These are phyloP conservation scores for Agrochola lychnidis DNA, from an alignment of 2,888 invertebrate species.

Conservation along the genomic window DNA sequence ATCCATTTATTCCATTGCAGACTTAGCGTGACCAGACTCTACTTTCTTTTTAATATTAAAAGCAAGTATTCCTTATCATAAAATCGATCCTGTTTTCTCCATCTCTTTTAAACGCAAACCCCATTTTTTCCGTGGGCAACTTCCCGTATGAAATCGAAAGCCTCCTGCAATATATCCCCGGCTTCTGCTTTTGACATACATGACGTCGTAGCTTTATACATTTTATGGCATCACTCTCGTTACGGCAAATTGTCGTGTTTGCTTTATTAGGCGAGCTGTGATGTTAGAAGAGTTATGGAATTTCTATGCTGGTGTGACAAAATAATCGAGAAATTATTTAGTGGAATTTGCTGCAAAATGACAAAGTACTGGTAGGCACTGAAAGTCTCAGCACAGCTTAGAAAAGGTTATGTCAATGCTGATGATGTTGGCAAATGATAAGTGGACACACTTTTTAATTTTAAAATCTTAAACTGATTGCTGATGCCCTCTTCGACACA, in stretches of 20 bases:
- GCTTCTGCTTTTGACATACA: slow-evolving; percentile 58
- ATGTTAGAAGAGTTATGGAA: slow-evolving; percentile 10
- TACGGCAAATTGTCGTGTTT: slow-evolving; percentile 61
- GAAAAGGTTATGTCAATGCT: too few species aligned
- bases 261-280: slow-evolving; percentile 50
- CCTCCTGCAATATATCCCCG: slow-evolving; percentile 50
- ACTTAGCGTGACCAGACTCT: too few species aligned
- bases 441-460: too few species aligned
- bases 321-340: neutral
- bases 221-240: slow-evolving; percentile 59
- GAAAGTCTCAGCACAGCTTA: too few species aligned
- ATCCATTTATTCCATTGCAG: too few species aligned
- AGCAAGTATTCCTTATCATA: neutral
- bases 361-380: too few species aligned
- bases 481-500: too few species aligned
- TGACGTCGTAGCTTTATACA: slow-evolving; percentile 50
- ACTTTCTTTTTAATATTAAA: neutral
- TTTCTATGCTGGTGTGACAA: neutral
- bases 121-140: slow-evolving; percentile 45
- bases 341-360: too few species aligned
- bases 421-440: too few species aligned
- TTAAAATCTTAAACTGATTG: too few species aligned
- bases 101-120: slow-evolving; percentile 12
- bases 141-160: slow-evolving; percentile 47
- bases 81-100: neutral